Conservation (phyloP, 2,113 vertebrate genomes). For the Gallinago media region DNA sequence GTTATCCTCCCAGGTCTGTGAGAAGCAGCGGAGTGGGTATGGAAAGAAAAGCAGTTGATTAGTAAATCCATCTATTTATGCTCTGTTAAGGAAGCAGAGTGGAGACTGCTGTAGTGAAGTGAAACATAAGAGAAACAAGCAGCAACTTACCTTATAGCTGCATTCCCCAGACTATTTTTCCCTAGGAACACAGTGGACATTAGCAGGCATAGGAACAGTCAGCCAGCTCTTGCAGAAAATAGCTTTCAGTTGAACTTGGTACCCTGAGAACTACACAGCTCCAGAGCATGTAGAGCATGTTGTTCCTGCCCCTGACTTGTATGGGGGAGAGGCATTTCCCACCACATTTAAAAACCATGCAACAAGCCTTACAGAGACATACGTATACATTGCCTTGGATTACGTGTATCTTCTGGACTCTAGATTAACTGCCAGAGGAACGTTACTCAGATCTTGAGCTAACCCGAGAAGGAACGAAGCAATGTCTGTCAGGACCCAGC, state of each 20-base stretch:
- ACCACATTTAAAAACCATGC: rapidly evolving
- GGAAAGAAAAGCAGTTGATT: constrained; percentile 1
- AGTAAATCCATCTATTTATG: constrained; percentile 1
- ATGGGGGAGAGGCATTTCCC: neutral
- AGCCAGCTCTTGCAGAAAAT: neutral
- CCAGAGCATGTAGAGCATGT: neutral
- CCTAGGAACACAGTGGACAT: neutral
- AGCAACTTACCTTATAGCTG: neutral
- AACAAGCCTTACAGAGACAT: rapidly evolving
- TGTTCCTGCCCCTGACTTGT: neutral
- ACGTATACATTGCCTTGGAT: neutral
- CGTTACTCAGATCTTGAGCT: neutral
- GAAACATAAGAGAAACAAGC: neutral
- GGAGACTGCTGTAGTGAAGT: neutral
- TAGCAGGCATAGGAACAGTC: neutral
- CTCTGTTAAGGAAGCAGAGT: neutral
- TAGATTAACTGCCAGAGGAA: neutral
- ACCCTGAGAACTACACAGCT: neutral
- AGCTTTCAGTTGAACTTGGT: neutral
- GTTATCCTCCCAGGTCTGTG: neutral
- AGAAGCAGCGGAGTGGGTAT: neutral
- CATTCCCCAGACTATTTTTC: neutral
- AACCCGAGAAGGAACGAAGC: neutral
- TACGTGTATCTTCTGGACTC: neutral
- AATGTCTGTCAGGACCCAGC: neutral